Percentiles rank a stretch among this genome's conserved stretches.
These are phyloP conservation scores for Botrylloides violaceus DNA, from an alignment of 23 tunicate species.

Conservation along the genomic window DNA sequence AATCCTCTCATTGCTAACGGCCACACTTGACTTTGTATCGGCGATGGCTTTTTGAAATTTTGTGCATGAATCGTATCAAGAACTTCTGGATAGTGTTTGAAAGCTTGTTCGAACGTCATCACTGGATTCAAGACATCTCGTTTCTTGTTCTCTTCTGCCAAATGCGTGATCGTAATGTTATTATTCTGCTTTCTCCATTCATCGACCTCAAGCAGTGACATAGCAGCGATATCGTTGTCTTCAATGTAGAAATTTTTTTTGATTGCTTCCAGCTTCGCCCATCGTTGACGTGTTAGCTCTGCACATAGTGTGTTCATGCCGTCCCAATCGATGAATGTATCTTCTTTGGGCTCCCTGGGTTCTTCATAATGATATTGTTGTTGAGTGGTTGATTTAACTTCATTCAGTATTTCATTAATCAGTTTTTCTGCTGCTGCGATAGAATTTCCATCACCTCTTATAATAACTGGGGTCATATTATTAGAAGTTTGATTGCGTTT, in stretches of 20 bases:
- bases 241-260: slow-evolving; percentile 78
- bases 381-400: neutral
- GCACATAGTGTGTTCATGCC: slow-evolving; percentile 21
- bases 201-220: slow-evolving; percentile 37
- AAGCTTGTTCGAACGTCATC: slow-evolving; percentile 76
- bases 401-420: slow-evolving; percentile 38
- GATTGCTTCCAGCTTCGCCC: slow-evolving; percentile 43
- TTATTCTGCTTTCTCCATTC: slow-evolving; percentile 65
- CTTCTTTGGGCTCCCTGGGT: neutral
- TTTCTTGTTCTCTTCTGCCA: slow-evolving; percentile 27
- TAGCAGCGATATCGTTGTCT: slow-evolving; percentile 50
- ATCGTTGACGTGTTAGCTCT: slow-evolving; percentile 21
- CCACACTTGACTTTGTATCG: slow-evolving; percentile 93
- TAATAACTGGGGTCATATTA: slow-evolving; percentile 34
- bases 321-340: slow-evolving; percentile 48
- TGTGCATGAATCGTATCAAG: slow-evolving; percentile 53
- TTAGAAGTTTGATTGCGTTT: slow-evolving; percentile 23
- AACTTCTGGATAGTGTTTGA: slow-evolving; percentile 70
- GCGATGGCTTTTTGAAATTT: slow-evolving; percentile 68
- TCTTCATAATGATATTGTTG: neutral
- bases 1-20: slow-evolving; percentile 76
- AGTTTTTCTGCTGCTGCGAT: slow-evolving; percentile 33
- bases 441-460: slow-evolving; percentile 19
- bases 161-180: slow-evolving; percentile 41
- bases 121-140: slow-evolving; percentile 50